Percentiles rank a stretch among this genome's conserved stretches.
Conservation (phyloP, 2,888 invertebrate genomes). For the Drosophila leonis region DNA sequence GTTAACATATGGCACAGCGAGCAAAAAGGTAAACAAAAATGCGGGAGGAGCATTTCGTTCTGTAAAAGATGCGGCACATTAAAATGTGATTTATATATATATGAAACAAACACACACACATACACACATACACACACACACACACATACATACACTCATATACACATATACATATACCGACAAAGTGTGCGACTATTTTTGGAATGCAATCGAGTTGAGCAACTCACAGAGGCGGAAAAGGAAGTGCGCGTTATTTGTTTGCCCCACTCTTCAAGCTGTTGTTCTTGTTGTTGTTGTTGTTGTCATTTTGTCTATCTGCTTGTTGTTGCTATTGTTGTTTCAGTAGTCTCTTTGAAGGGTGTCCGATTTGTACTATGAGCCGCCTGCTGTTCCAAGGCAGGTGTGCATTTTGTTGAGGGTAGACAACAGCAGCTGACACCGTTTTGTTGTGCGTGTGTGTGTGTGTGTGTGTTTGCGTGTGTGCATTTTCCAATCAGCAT, state of each 20-base stretch:
- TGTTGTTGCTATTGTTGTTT: constrained; percentile 13
- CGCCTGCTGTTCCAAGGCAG: constrained; percentile 42
- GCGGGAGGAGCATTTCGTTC: constrained; percentile 25
- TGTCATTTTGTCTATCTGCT: constrained; percentile 9
- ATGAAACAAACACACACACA: background rate
- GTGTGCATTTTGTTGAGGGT: constrained; percentile 40
- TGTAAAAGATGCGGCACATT: constrained; percentile 64
- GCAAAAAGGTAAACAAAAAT: constrained; percentile 52
- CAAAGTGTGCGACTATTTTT: constrained; percentile 59
- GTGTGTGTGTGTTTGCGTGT: constrained; percentile 1
- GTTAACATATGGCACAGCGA: constrained; percentile 41
- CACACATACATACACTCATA: too few species aligned
- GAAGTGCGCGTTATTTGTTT: constrained; percentile 71
- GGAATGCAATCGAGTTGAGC: constrained; percentile 47
- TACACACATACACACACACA: background rate
- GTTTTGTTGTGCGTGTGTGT: constrained; percentile 9
- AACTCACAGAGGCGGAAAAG: constrained; percentile 53
- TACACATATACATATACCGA: background rate
- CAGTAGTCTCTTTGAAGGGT: constrained; percentile 31
- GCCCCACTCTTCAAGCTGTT: constrained; percentile 11
- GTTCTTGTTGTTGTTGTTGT: constrained; percentile 3
- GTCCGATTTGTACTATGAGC: constrained; percentile 29
- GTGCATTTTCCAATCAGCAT: constrained; percentile 37
- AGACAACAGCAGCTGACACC: constrained; percentile 41
- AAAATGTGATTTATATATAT: constrained; percentile 70